These are phyloP conservation scores for Ypsolopha scabrella DNA, from an alignment of 2,888 invertebrate species.

Conservation along the genomic window DNA sequence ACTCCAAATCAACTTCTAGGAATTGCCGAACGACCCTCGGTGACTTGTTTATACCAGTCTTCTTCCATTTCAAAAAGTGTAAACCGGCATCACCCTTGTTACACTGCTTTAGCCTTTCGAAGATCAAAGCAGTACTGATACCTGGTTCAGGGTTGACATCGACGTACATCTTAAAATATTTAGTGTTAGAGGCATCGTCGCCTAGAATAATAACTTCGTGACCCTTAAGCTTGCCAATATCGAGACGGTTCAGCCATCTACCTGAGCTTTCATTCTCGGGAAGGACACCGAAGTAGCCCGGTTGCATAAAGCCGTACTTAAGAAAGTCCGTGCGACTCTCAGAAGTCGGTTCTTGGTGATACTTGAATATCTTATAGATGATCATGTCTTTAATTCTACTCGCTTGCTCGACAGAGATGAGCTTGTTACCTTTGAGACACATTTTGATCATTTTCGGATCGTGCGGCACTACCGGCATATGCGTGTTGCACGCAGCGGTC, in stretches of 20 bases:
- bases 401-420: conserved; percentile 26
- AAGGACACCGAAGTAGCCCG: conserved; percentile 39
- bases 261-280: conserved; percentile 44
- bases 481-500: conserved; percentile 21
- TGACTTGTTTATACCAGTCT: too few relatives aligned
- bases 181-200: conserved; percentile 25
- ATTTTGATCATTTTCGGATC: conserved; percentile 35
- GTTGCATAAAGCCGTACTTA: conserved; percentile 40
- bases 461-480: conserved; percentile 35
- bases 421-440: conserved; percentile 34
- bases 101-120: conserved; percentile 33
- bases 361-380: conserved; percentile 39
- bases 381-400: conserved; percentile 47
- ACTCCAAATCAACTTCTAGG: conserved; percentile 42
- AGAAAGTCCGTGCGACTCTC: conserved; percentile 39
- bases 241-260: conserved; percentile 34
- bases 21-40: not conserved
- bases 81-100: conserved; percentile 44
- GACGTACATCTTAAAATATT: conserved; percentile 31
- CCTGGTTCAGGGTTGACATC: not conserved
- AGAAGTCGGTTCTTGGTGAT: conserved; percentile 22
- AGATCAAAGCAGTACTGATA: conserved; percentile 14
- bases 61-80: conserved; percentile 42
- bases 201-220: conserved; percentile 29
- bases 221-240: conserved; percentile 34